Conservation (phyloP, 2,888 invertebrate species). For the Cacoxenus indagator region DNA sequence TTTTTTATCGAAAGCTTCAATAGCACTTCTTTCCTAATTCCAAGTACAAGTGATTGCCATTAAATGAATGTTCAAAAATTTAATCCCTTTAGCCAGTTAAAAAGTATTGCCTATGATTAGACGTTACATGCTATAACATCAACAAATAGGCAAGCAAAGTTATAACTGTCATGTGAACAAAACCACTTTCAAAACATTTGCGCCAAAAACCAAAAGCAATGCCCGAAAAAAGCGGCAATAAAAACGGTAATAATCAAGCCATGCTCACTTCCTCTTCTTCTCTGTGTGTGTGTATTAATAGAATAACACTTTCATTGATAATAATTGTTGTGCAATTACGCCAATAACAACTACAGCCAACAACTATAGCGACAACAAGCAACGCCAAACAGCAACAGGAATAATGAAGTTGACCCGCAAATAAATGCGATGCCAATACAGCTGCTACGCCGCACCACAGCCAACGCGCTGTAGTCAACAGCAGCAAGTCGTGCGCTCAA, state of each 20-base stretch:
- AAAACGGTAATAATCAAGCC: background rate
- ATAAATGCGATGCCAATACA: slow-evolving; percentile 22
- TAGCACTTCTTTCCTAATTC: too few species aligned
- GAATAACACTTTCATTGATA: slow-evolving; percentile 38
- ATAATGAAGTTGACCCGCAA: slow-evolving; percentile 39
- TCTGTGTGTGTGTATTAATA: slow-evolving; percentile 15
- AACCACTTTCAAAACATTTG: slow-evolving; percentile 32
- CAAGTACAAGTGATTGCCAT: too few species aligned
- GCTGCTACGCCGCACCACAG: slow-evolving; percentile 2
- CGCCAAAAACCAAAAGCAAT: slow-evolving; percentile 20
- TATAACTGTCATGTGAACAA: too few species aligned
- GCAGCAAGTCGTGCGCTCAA: background rate
- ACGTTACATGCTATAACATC: too few species aligned
- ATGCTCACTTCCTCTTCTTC: background rate
- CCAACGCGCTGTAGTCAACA: background rate
- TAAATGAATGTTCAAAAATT: too few species aligned
- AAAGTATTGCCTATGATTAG: too few species aligned
- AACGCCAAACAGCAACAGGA: slow-evolving; percentile 14
- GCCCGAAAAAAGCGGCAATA: background rate
- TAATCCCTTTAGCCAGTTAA: too few species aligned
- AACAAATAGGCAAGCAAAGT: slow-evolving; percentile 13
- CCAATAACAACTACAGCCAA: slow-evolving; percentile 41
- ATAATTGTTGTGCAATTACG: slow-evolving; percentile 50
- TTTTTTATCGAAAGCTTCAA: too few species aligned
- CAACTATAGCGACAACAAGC: slow-evolving; percentile 25